A percentile compares a stretch with the other conserved stretches of the same genome.
These are phyloP conservation scores for Jaculus jaculus DNA, from an alignment of 2,113 vertebrate genomes.

Conservation along the genomic window DNA sequence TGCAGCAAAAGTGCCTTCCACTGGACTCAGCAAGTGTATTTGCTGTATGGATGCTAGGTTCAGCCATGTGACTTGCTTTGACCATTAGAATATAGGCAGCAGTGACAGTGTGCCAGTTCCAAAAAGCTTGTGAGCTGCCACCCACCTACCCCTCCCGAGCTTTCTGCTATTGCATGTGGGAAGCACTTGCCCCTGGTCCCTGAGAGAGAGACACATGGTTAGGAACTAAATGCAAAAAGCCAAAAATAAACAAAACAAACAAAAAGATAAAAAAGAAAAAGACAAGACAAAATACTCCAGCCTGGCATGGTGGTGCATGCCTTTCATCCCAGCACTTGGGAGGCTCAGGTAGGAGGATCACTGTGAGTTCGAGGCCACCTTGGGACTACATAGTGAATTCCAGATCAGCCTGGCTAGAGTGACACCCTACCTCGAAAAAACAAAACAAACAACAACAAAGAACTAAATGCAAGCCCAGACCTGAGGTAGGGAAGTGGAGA, in stretches of 20 bases:
- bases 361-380: too few relatives aligned
- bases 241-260: too few relatives aligned
- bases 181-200: not conserved
- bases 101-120: not conserved
- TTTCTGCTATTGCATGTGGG: not conserved
- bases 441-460: too few relatives aligned
- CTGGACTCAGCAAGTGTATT: not conserved
- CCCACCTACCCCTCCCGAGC: not conserved
- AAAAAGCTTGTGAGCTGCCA: not conserved
- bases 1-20: not conserved
- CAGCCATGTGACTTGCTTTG: not conserved
- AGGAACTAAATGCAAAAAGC: not conserved
- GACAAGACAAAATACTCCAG: too few relatives aligned
- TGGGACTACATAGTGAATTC: too few relatives aligned
- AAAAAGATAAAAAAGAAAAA: too few relatives aligned
- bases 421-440: too few relatives aligned
- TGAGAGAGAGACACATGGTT: not conserved
- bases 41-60: not conserved
- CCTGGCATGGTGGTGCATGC: too few relatives aligned
- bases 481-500: not conserved
- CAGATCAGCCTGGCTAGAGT: too few relatives aligned
- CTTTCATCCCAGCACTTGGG: too few relatives aligned
- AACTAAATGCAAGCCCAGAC: not conserved
- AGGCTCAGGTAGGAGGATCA: too few relatives aligned
- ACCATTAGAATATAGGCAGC: not conserved